These are phyloP conservation scores for Ptychobarbus kaznakovi DNA, from an alignment of 2,797 vertebrate species.

Conservation along the genomic window DNA sequence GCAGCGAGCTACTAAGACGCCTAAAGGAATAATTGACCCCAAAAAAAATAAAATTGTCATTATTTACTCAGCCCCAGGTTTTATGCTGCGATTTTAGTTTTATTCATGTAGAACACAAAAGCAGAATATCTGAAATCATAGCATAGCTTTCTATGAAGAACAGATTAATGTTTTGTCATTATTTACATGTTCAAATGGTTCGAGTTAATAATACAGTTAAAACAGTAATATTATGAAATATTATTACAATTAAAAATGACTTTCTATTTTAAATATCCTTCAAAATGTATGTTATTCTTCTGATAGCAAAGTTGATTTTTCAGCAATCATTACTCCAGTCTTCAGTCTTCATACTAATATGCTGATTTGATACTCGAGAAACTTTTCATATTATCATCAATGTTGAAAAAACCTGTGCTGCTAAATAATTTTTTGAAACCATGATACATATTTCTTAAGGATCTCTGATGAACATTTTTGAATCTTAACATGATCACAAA, in stretches of 20 bases:
- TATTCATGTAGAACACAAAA: background rate
- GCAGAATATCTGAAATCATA: background rate
- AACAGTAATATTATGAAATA: background rate
- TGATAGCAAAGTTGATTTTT: background rate
- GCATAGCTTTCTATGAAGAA: background rate
- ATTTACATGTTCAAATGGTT: background rate
- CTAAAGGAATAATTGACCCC: slow-evolving; percentile 43
- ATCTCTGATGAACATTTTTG: background rate
- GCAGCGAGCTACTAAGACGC: slow-evolving; percentile 11
- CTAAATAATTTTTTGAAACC: background rate
- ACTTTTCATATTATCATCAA: background rate
- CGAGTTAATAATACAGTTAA: background rate
- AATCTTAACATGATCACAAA: background rate
- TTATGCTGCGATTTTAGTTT: background rate
- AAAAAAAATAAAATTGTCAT: too few relatives aligned
- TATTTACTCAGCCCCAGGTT: slow-evolving; percentile 19
- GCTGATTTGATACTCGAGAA: background rate
- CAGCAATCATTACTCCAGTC: background rate
- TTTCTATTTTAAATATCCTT: background rate
- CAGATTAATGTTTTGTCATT: background rate
- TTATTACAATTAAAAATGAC: background rate
- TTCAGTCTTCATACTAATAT: background rate
- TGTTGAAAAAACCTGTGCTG: background rate
- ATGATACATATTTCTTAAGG: background rate
- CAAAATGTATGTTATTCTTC: background rate